phyloP scores from a whole-genome alignment of 2,797 vertebrate species.

The Eurystomus glaucurus region DNA sequence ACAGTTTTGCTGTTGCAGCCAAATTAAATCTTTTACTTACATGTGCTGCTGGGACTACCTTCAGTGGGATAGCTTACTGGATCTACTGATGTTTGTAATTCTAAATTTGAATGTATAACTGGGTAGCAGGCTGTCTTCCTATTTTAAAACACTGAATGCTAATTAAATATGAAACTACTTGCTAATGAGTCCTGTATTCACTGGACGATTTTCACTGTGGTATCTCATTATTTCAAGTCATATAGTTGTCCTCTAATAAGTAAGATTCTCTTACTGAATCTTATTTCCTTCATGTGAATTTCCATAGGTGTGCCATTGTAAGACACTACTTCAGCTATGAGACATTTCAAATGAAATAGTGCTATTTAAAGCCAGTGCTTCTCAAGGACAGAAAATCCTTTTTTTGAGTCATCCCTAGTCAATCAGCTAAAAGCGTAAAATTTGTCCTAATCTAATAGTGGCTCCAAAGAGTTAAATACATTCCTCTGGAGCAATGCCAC shows the following conservation, averaged over 20 bases:
- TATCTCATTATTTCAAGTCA: conserved; percentile 48
- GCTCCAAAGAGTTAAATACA: conserved; percentile 46
- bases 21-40: neutral
- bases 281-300: conserved; percentile 10
- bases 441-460: conserved; percentile 4
- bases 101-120: neutral
- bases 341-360: neutral
- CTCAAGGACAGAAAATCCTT: conserved; percentile 34
- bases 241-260: conserved; percentile 36
- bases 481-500: conserved; percentile 17
- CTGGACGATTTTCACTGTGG: neutral
- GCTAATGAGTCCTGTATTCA: conserved; percentile 28
- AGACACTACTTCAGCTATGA: neutral
- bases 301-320: conserved; percentile 9
- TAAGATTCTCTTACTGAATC: neutral
- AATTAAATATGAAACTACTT: conserved; percentile 3
- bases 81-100: conserved; percentile 7
- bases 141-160: neutral
- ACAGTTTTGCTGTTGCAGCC: neutral
- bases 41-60: neutral
- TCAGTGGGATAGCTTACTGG: neutral
- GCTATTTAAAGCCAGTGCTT: neutral
- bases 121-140: conserved; percentile 2
- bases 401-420: neutral
- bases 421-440: neutral